These are phyloP conservation scores for Rhagoletis zephyria DNA, from an alignment of 1,140 invertebrate species.

Conservation along the genomic window DNA sequence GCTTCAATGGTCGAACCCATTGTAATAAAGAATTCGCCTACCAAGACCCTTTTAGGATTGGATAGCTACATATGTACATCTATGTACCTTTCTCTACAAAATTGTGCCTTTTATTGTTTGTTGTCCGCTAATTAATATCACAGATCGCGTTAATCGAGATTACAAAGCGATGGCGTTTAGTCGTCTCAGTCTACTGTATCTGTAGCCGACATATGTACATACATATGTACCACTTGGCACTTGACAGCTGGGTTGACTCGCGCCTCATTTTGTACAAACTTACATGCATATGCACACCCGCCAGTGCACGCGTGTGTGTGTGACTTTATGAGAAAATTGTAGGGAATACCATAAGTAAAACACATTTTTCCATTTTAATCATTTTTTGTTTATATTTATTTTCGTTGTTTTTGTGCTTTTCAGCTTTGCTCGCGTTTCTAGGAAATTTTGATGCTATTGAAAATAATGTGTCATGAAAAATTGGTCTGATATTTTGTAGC, in stretches of 20 bases:
- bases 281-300: neutral
- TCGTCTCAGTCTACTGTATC: constrained; percentile 7
- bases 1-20: too few relatives aligned
- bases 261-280: neutral
- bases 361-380: neutral
- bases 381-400: neutral
- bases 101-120: constrained; percentile 17
- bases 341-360: constrained; percentile 37
- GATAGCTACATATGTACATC: neutral
- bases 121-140: constrained; percentile 29
- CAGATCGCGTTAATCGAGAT: neutral
- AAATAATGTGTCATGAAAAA: constrained; percentile 1
- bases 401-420: constrained; percentile 7
- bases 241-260: constrained; percentile 44
- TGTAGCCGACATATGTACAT: neutral
- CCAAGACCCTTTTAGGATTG: neutral
- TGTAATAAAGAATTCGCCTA: too few relatives aligned
- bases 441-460: neutral
- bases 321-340: neutral
- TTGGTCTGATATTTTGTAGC: neutral
- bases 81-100: neutral
- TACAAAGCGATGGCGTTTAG: neutral
- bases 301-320: neutral
- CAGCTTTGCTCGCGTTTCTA: constrained; percentile 17
- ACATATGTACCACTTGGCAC: constrained; percentile 15